phyloP scores from a whole-genome alignment of 2,113 vertebrate genomes.

The Lichenostomus cassidix region DNA sequence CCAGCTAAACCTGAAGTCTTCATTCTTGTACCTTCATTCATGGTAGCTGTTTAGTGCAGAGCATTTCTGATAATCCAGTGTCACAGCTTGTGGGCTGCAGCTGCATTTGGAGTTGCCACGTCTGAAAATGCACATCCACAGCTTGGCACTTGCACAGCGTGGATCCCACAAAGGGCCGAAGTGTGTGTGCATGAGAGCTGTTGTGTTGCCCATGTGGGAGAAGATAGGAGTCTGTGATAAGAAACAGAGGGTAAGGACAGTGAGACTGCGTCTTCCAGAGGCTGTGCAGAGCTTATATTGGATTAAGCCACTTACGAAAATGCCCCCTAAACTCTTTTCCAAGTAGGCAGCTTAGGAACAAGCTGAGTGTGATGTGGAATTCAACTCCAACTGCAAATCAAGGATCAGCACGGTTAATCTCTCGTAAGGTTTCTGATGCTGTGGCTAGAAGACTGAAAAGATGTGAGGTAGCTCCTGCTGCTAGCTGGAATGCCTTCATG shows the following conservation, averaged over 20 bases:
- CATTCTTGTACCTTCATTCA: neutral
- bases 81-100: neutral
- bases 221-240: neutral
- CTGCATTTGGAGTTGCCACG: neutral
- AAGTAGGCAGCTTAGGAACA: neutral
- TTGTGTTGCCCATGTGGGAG: neutral
- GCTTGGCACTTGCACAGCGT: neutral
- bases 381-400: neutral
- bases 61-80: neutral
- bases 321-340: neutral
- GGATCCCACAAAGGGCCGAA: neutral
- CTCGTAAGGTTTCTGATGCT: neutral
- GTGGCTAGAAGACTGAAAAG: neutral
- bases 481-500: neutral
- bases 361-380: neutral
- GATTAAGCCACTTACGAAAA: neutral
- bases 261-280: neutral
- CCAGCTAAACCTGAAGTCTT: neutral
- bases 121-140: neutral
- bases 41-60: neutral
- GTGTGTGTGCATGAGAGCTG: neutral
- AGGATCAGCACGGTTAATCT: neutral
- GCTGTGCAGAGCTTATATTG: neutral
- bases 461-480: neutral
- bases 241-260: neutral